Evolutionary conservation across 2,797 vertebrate genomes (phyloP).

Genomic region (Thamnophis elegans): DNA sequence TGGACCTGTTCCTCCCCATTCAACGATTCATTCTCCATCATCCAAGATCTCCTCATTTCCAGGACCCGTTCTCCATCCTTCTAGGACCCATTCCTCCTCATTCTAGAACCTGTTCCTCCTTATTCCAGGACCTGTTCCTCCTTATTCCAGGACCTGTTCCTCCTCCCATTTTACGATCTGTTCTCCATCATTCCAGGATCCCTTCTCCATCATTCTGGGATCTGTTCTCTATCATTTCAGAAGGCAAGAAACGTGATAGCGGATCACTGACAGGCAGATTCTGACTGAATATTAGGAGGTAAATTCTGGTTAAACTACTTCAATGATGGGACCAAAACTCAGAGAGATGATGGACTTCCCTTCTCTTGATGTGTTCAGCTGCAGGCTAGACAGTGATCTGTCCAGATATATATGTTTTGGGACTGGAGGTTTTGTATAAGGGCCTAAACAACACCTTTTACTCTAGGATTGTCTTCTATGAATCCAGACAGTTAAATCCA

Average conservation of each 20-base stretch:
- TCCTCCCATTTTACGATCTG: no score
- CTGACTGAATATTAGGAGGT: neutral
- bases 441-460: no score
- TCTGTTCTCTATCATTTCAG: neutral
- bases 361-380: neutral
- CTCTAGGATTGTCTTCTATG: no score
- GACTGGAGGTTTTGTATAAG: neutral
- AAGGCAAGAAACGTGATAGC: neutral
- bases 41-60: neutral
- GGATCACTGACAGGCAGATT: neutral
- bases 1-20: neutral
- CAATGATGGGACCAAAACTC: neutral
- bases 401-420: no score
- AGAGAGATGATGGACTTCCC: neutral
- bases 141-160: neutral
- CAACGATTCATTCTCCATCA: neutral
- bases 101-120: neutral
- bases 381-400: no score
- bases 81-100: rapidly evolving
- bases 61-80: neutral
- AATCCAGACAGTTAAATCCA: neutral
- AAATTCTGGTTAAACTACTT: neutral
- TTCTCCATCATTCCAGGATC: neutral
- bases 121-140: no score
- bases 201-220: neutral